phyloP scores from a whole-genome alignment of 2,797 vertebrate species.

The Bovichtus variegatus region DNA sequence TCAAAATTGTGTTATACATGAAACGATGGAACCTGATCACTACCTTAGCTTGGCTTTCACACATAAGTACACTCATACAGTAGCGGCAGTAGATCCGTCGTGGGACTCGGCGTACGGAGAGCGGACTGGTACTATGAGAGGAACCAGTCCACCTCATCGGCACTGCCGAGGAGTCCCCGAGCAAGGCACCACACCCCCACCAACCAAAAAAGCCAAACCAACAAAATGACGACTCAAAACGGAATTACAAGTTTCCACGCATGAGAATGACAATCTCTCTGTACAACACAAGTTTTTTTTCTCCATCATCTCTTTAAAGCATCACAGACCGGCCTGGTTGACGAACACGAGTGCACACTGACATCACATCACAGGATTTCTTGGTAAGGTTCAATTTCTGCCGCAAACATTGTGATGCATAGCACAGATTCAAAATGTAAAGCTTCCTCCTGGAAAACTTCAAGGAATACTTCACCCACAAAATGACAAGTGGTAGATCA shows the following conservation, averaged over 20 bases:
- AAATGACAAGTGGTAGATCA: too few species aligned
- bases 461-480: too few species aligned
- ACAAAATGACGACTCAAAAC: background rate
- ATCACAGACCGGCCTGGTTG: background rate
- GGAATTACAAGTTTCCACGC: background rate
- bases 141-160: too few species aligned
- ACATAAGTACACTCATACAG: background rate
- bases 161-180: too few species aligned
- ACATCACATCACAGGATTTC: slow-evolving; percentile 20
- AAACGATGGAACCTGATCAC: background rate
- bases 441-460: background rate
- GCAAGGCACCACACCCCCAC: too few species aligned
- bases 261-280: background rate
- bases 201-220: background rate
- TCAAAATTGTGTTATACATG: background rate
- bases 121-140: too few species aligned
- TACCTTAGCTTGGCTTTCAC: background rate
- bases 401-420: background rate
- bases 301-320: slow-evolving; percentile 18
- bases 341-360: slow-evolving; percentile 27
- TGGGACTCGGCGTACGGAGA: too few species aligned
- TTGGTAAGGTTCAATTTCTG: slow-evolving; percentile 28
- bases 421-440: background rate
- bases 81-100: too few species aligned
- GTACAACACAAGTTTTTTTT: background rate